Base-by-base conservation (phyloP, 2,113 vertebrate species). In the Channa argus region DNA sequence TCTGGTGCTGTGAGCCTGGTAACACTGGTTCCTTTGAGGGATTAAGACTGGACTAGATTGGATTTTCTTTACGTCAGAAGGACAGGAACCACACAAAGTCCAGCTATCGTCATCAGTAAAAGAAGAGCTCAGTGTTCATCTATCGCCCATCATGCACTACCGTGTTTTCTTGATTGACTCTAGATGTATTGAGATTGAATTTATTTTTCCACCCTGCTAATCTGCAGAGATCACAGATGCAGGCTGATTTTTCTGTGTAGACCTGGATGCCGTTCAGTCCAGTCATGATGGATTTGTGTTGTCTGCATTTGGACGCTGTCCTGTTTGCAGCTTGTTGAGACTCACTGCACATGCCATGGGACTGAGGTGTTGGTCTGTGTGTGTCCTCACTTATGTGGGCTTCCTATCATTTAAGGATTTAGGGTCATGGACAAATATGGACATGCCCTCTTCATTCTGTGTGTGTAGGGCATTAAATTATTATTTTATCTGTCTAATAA, bases 41-140 rank as follows among this genome's bases (percentile, higher is more conserved):
- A 87, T 87, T 87, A 87, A 46, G 46, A 47, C 75, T 74, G 68
- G 53, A 63, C 50, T n/a, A 61, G 70, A 82, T 81, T 84, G 63
- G 82, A 86, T 88, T 86, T 86, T 41, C 41, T 72, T 61, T 82
- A 67, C 70, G 53, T 84, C 80, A 78, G 67, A 66, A 50, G 44
- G 50, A 74, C 75, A 45, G 52, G 49, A 74, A 51, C 55, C 60
- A 33, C 2, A 61, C 55, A 54, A 79, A 69, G 63, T 67, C 15
- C 34, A 44, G 12, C 53, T 54, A 61, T 15, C 65, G 66, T 63
- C 50, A 59, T 50, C n/a, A 5, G 12, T 3, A 13, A 52, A 6
- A 55, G 55, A 46, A 44, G 34, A 82, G 63, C 67, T 61, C 15
- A 24, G 59, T 11, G 9, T 61, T 72, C 14, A 24, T 24, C 24